Evolutionary conservation across 2,797 vertebrate species (phyloP).

Genomic region (Chaenodraco wilsoni): DNA sequence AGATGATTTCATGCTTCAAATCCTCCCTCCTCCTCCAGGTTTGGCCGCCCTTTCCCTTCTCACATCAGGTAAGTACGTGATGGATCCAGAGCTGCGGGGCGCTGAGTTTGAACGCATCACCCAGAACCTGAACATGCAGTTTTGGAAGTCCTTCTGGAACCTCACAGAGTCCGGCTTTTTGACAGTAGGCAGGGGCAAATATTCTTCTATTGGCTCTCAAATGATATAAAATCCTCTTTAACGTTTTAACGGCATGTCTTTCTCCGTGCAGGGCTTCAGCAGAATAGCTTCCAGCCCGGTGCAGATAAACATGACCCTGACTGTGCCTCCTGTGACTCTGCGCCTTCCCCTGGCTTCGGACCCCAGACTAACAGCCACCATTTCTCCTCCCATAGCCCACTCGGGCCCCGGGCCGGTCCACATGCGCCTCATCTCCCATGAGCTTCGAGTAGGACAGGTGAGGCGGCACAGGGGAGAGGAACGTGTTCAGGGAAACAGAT

Average conservation of each 20-base stretch:
- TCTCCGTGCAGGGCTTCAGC: conserved; percentile 75
- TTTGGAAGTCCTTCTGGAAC: conserved; percentile 88
- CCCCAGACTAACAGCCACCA: conserved; percentile 63
- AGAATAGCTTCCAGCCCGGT: conserved; percentile 77
- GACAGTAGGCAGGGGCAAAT: conserved; percentile 74
- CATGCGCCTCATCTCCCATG: conserved; percentile 81
- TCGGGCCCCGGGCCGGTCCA: conserved; percentile 82
- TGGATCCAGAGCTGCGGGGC: conserved; percentile 84
- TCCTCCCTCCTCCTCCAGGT: conserved; percentile 60
- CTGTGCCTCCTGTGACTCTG: conserved; percentile 74
- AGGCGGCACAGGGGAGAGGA: conserved; percentile 1
- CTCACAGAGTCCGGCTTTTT: conserved; percentile 83
- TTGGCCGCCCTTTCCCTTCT: conserved; percentile 82
- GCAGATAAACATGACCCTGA: conserved; percentile 80
- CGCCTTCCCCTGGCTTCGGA: conserved; percentile 80
- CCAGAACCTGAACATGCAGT: conserved; percentile 85
- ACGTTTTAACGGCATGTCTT: not conserved
- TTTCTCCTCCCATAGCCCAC: conserved; percentile 83
- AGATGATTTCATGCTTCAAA: not conserved
- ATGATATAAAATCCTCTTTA: not conserved
- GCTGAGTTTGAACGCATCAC: conserved; percentile 84
- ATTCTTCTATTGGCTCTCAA: not conserved
- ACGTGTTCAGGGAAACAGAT: not conserved
- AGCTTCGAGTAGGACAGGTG: conserved; percentile 84
- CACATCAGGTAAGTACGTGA: conserved; percentile 84